Base-by-base conservation (phyloP, 2,113 vertebrate species). In the Podilymbus podiceps region DNA sequence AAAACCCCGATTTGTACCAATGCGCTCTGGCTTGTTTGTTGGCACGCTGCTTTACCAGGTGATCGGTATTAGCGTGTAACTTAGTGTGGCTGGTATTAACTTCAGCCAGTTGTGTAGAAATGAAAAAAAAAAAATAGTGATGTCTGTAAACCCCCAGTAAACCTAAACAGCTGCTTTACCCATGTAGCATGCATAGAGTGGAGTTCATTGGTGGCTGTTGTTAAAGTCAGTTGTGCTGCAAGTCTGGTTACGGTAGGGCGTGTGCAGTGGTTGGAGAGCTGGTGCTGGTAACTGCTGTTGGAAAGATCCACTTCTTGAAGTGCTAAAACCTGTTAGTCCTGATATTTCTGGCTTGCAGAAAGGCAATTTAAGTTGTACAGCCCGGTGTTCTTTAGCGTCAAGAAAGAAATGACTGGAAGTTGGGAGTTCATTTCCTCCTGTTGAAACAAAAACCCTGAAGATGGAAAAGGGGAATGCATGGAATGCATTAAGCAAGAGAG, bases 181-280 rank as follows among this genome's bases (percentile, higher is more conserved):
- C 10, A 2, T 11, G 20, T 30, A 8, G 2, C 19, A 25, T 27
- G n/a, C 3, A 2, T 10, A 10, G 23, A 19, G 16, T 31, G 9
- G 40, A 31, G 35, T 11, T 78, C 27, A 16, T 33, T 0, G 1
- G 17, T 28, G 49, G 44, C 30, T 47, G 46, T n/a, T 0, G 1
- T 35, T 28, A 19, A 24, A 49, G 50, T 82, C 31, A 49, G 0
- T 33, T 25, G 50, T 5, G 30, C 55, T 69, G 47, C 12, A 40
- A 15, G 30, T 1, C 4, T 11, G 13, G 23, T n/a, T n/a, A 21
- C 4, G 23, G 15, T 31, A 13, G 9, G 18, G 15, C 55, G 35
- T 59, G 6, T 66, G 44, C 28, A n/a, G 62, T 1, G 5, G 8
- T 2, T n/a, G 24, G 27, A 49, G 76, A 66, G 38, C 69, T 92